phyloP scores from a whole-genome alignment of 2,888 invertebrate species.

The Blomia tropicalis region DNA sequence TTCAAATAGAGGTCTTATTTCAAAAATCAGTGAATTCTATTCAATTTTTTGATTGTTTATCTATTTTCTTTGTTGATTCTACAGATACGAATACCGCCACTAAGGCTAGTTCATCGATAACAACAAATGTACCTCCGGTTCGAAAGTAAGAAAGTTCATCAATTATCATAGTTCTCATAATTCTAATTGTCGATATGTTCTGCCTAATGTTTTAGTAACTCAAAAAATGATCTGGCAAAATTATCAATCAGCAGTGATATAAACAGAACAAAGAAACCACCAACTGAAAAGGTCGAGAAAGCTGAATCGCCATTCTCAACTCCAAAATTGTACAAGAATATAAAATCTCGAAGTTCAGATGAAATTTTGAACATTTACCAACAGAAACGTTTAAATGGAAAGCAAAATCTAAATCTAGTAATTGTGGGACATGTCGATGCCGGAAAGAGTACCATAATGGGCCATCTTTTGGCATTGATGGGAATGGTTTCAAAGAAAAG shows the following conservation, averaged over 20 bases:
- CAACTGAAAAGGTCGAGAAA: not conserved
- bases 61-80: too few species aligned
- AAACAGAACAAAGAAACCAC: not conserved
- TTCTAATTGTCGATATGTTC: not conserved
- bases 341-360: not conserved
- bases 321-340: not conserved
- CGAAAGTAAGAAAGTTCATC: not conserved
- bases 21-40: not conserved
- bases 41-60: not conserved
- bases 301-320: not conserved
- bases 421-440: conserved; percentile 93
- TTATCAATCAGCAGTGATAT: not conserved
- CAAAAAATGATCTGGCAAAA: not conserved
- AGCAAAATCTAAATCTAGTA: conserved; percentile 75
- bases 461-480: conserved; percentile 62
- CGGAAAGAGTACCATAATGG: conserved; percentile 93
- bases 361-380: not conserved
- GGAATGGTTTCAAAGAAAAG: conserved; percentile 70
- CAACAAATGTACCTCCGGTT: not conserved
- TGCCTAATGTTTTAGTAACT: not conserved
- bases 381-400: conserved; percentile 41
- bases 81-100: not conserved
- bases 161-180: too few species aligned
- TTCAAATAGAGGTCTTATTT: not conserved
- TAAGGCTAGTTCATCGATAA: not conserved